Evolutionary conservation across 2,888 invertebrate genomes (phyloP).

Genomic region (Agapostemon virescens): DNA sequence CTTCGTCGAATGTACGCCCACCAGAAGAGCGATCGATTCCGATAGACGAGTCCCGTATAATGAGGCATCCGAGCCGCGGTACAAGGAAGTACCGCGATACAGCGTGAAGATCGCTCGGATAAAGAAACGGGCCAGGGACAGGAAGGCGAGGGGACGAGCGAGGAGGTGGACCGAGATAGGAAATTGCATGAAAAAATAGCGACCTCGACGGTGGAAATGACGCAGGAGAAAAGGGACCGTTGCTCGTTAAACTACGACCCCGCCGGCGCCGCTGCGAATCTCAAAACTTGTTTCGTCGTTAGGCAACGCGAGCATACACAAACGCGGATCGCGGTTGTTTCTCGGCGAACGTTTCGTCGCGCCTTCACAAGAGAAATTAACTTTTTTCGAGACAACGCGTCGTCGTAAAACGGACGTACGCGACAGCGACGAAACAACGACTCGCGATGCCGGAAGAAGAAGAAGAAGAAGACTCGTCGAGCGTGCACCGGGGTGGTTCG

Average conservation of each 20-base stretch:
- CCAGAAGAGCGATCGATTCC: constrained; percentile 76
- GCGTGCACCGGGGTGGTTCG: constrained; percentile 39
- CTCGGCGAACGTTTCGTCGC: not conserved
- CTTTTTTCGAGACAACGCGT: too few relatives aligned
- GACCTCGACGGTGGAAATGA: not conserved
- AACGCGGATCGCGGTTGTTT: not conserved
- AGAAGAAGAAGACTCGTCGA: not conserved
- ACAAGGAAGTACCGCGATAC: constrained; percentile 20
- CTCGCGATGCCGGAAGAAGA: constrained; percentile 37
- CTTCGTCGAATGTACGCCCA: constrained; percentile 72
- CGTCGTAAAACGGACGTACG: too few relatives aligned
- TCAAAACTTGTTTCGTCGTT: not conserved
- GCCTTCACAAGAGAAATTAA: too few relatives aligned
- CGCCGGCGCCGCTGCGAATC: not conserved
- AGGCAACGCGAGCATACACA: not conserved
- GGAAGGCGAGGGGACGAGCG: not conserved
- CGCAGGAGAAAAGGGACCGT: not conserved
- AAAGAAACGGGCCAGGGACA: not conserved
- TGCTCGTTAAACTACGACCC: not conserved
- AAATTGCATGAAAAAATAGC: constrained; percentile 20
- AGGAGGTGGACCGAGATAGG: constrained; percentile 1
- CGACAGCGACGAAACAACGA: too few relatives aligned
- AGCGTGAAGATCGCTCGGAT: constrained; percentile 27
- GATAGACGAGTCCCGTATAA: constrained; percentile 73
- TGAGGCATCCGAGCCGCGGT: constrained; percentile 60